phyloP scores from a whole-genome alignment of 2,888 invertebrate species.

The Nymphalis polychloros region DNA sequence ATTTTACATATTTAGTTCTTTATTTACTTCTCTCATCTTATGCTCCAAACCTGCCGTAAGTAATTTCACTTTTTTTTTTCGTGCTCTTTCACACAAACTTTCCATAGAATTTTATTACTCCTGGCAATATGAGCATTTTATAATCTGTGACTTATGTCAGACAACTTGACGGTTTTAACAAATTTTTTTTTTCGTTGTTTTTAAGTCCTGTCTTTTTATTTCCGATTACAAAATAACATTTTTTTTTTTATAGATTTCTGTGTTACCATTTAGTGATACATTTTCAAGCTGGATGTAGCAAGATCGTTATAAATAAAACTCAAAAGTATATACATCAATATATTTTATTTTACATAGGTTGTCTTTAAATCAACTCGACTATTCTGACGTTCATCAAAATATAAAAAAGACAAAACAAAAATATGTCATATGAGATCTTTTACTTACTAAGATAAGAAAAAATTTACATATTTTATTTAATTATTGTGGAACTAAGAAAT shows the following conservation, averaged over 20 bases:
- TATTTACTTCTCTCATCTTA: not conserved
- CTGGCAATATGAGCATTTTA: not conserved
- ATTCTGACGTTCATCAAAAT: constrained; percentile 80
- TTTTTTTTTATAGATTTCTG: not conserved
- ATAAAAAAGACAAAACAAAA: constrained; percentile 82
- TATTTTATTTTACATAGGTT: constrained; percentile 82
- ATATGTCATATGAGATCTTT: constrained; percentile 82
- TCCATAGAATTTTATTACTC: not conserved
- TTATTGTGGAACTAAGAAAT: constrained; percentile 78
- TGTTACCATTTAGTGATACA: too few relatives aligned
- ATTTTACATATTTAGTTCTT: constrained; percentile 10
- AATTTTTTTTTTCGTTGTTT: not conserved
- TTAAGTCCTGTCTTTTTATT: constrained; percentile 23
- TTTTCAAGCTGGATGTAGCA: too few relatives aligned
- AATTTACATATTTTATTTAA: constrained; percentile 75
- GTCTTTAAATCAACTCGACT: constrained; percentile 82
- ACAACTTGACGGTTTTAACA: not conserved
- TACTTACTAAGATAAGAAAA: constrained; percentile 81
- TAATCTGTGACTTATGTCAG: not conserved
- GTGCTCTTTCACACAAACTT: too few relatives aligned
- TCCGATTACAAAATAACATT: not conserved
- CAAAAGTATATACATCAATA: constrained; percentile 78
- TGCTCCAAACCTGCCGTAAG: too few relatives aligned
- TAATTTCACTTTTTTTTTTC: not conserved
- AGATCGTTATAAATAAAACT: constrained; percentile 54